These are phyloP conservation scores for Drosophila anomelani DNA, from an alignment of 2,888 invertebrate genomes.

Conservation along the genomic window DNA sequence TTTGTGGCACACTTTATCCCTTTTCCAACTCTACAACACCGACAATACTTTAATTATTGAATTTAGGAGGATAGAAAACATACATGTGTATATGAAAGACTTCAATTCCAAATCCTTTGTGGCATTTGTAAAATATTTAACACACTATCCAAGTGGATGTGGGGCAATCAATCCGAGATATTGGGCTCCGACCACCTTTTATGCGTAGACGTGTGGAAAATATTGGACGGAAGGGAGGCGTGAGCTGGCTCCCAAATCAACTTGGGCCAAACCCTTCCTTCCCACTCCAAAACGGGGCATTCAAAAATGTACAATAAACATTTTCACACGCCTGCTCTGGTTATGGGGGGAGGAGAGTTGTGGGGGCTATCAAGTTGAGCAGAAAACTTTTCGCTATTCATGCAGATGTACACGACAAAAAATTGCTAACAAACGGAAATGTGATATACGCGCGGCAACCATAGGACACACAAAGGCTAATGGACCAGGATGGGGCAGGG, in stretches of 20 bases:
- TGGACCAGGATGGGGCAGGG: constrained; percentile 34
- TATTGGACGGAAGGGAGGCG: constrained; percentile 65
- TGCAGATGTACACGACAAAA: constrained; percentile 63
- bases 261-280: constrained; percentile 48
- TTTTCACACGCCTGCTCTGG: constrained; percentile 59
- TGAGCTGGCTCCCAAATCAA: constrained; percentile 73
- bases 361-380: constrained; percentile 75
- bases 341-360: neutral
- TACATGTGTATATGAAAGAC: neutral
- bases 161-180: constrained; percentile 53
- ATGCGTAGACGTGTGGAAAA: constrained; percentile 76
- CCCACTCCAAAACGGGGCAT: constrained; percentile 32
- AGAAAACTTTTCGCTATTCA: constrained; percentile 76
- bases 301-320: constrained; percentile 61
- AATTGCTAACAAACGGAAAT: constrained; percentile 78
- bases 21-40: neutral
- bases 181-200: constrained; percentile 57
- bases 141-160: constrained; percentile 7
- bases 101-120: constrained; percentile 5
- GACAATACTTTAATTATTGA: neutral
- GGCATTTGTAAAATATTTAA: constrained; percentile 14
- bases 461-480: constrained; percentile 69
- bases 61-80: neutral
- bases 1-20: neutral
- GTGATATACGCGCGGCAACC: constrained; percentile 74